These are phyloP conservation scores for Biston betularia DNA, from an alignment of 2,888 invertebrate species.

Conservation along the genomic window DNA sequence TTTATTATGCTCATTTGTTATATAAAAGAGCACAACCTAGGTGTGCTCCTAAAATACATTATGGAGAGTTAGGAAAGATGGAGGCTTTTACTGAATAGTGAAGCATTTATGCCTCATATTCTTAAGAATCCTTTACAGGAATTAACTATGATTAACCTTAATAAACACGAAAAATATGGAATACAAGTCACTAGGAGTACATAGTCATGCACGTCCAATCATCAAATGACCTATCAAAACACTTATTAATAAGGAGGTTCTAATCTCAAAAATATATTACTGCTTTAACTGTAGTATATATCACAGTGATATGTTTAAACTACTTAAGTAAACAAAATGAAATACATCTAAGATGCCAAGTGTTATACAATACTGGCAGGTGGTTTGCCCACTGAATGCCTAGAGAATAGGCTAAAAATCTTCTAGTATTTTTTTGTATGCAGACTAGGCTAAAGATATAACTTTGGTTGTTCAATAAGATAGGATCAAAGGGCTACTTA, in stretches of 20 bases:
- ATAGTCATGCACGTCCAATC: constrained; percentile 10
- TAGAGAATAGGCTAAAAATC: not conserved
- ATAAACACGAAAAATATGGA: constrained; percentile 5
- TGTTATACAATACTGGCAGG: constrained; percentile 19
- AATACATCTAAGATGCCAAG: constrained; percentile 31
- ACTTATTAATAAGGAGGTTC: constrained; percentile 3
- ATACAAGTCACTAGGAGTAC: constrained; percentile 11
- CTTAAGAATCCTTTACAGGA: constrained; percentile 1
- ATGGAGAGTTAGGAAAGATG: not conserved
- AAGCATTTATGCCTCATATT: not conserved
- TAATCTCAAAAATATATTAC: constrained; percentile 25
- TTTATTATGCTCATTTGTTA: constrained; percentile 4
- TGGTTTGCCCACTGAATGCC: not conserved
- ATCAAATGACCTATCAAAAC: constrained; percentile 3
- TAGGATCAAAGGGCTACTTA: too few relatives aligned
- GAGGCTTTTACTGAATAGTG: not conserved
- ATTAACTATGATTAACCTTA: constrained; percentile 8
- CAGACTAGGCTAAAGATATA: not conserved
- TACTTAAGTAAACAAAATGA: not conserved
- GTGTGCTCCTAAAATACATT: not conserved
- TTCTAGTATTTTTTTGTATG: not conserved
- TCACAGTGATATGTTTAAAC: constrained; percentile 27
- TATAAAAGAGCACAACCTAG: not conserved
- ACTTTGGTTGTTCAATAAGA: too few relatives aligned
- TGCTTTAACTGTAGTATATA: constrained; percentile 22